Evolutionary conservation across 2,113 vertebrate species (phyloP).

Genomic region (Catharus fuscescens): DNA sequence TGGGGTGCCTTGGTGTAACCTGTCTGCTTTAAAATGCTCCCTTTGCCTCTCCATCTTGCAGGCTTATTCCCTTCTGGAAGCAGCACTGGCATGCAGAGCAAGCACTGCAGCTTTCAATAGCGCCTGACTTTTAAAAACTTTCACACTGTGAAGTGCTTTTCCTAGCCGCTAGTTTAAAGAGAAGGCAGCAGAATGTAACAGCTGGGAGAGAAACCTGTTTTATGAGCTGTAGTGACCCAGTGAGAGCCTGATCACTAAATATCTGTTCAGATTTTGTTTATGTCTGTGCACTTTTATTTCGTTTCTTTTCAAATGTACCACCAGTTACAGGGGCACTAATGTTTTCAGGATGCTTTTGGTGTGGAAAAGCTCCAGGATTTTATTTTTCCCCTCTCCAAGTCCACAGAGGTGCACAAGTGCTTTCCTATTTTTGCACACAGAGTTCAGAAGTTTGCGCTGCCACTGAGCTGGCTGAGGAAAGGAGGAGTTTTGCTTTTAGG

Average conservation of each 20-base stretch:
- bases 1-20: neutral
- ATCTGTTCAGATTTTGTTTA: neutral
- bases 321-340: neutral
- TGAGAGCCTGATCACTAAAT: neutral
- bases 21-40: neutral
- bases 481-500: slow-evolving; percentile 75
- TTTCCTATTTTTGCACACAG: neutral
- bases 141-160: neutral
- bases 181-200: neutral
- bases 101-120: neutral
- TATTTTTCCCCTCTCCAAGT: neutral
- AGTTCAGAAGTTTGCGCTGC: slow-evolving; percentile 72
- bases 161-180: neutral
- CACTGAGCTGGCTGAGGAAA: slow-evolving; percentile 35
- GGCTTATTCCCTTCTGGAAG: neutral
- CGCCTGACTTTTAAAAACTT: neutral
- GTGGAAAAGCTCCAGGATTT: neutral
- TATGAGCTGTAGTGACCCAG: neutral
- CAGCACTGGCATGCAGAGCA: neutral
- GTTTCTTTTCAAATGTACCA: neutral
- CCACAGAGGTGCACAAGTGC: neutral
- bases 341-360: neutral
- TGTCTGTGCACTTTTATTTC: neutral
- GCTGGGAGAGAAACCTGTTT: neutral
- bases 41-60: neutral